Evolutionary conservation across 2,797 vertebrate genomes (phyloP), one percentile per base, ranked within the genome.

Genomic region (Cheirogaleus major): DNA sequence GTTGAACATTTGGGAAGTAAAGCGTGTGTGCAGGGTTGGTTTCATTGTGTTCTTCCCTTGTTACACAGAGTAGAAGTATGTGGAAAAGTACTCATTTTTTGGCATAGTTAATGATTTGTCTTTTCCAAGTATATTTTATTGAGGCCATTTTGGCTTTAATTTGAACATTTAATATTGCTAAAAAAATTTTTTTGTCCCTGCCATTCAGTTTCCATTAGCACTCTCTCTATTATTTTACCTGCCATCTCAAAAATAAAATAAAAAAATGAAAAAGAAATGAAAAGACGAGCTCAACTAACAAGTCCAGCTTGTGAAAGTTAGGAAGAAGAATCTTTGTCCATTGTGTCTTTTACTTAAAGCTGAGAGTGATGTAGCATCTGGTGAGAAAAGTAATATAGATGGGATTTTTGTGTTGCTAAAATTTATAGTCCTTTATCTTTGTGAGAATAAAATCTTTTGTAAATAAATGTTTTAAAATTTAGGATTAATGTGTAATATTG

Each of bases 381-480:
- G 9, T 87, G 52, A 84, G 48, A 59, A 93, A 80, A 82, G 11
- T 65, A 88, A 50, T 30, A 3, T 0, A 63, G 67, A 8, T 65
- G 57, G 96, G 23, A 72, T 13, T 80, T 70, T 83, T 76, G 20
- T 41, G 13, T 89, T 93, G 43, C 18, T 83, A 22, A 86, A 70
- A 15, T 84, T 70, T 67, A 2, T 73, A 35, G 18, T 82, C 57
- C 61, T 91, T 81, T 76, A n/a, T 93, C 79, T 30, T 80, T 82
- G 30, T 57, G 27, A 80, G 65, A 27, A 92, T 72, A 67, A 83
- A 89, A 89, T 84, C 52, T 20, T 82, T 95, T 57, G 27, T 50
- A 88, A 57, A 57, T 92, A 45, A 92, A 75, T 73, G 30, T 23
- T 96, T 89, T 90, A n/a, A 92, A 79, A 65, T 73, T 61, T 87